phyloP scores from a whole-genome alignment of 2,888 invertebrate genomes.

The Zootermopsis nevadensis region DNA sequence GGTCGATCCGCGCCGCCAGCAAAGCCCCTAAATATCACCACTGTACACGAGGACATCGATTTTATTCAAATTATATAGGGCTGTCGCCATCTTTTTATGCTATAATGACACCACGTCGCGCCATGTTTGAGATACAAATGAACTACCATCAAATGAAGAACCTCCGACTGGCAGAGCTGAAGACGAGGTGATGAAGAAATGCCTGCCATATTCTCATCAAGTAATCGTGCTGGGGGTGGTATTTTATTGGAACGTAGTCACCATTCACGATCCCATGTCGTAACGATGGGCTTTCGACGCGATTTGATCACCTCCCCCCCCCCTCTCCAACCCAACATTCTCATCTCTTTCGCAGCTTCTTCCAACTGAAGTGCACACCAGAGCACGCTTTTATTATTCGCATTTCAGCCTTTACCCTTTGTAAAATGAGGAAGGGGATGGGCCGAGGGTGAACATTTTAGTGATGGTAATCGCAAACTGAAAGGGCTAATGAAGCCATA shows the following conservation, averaged over 20 bases:
- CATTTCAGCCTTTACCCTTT: background rate
- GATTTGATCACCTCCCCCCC: background rate
- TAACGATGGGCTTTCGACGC: background rate
- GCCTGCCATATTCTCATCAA: background rate
- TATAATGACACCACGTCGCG: too few relatives aligned
- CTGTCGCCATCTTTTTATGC: too few relatives aligned
- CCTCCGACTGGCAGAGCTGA: too few relatives aligned
- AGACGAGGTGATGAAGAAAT: background rate
- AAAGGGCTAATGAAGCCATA: background rate
- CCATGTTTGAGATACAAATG: too few relatives aligned
- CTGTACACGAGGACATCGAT: too few relatives aligned
- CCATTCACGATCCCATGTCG: background rate
- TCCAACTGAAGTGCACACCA: background rate
- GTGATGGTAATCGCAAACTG: background rate
- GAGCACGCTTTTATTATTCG: background rate
- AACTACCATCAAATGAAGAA: too few relatives aligned
- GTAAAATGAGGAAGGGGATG: background rate
- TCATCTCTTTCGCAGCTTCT: background rate
- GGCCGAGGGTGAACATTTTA: too few relatives aligned
- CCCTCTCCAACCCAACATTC: background rate
- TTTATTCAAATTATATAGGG: too few relatives aligned
- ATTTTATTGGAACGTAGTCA: too few relatives aligned
- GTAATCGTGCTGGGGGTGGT: background rate
- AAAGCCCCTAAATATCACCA: too few relatives aligned
- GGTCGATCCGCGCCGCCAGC: too few relatives aligned